Base-by-base conservation (phyloP, 2,888 invertebrate genomes). In the Philonicus albiceps region DNA sequence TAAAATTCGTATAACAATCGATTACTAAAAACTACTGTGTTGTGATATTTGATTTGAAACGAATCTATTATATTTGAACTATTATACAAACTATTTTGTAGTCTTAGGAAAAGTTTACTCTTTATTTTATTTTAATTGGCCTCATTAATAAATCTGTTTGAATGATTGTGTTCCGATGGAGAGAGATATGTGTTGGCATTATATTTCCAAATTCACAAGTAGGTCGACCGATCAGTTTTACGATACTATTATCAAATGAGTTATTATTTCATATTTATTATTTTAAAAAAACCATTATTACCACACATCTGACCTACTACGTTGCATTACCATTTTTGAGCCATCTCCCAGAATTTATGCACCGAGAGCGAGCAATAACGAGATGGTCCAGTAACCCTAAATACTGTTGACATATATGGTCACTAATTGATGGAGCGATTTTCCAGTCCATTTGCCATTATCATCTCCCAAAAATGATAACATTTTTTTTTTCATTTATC, bases 401-500 rank as follows among this genome's bases (percentile, higher is more conserved):
- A 64, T 64, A 64, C 64, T 64, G 64, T 27, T 64, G 64, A 64
- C 64, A 64, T 64, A 80, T 19, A 80, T 80, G 49, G 27, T 16
- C 30, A 37, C 37, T 76, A 80, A 80, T 80, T 49, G 80, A 49
- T 80, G 53, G 40, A 80, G 49, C 80, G 53, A 80, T 80, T 80
- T 80, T 80, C 49, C 80, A 49, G 49, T 27, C 80, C 80, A 80
- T 80, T 80, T 80, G n/a, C 80, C 80, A 49, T 80, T 80, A 80
- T 40, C 80, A 53, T 80, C 13, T 27, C 16, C 49, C 37, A 5
- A 43, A 53, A 53, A 80, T 80, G 80, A 76, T 76, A 76, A 76
- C 76, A 76, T 80, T 80, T 80, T 49, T 80, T 80, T 80, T 49
- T 80, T 22, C 64, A 11, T 64, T 64, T 8, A 27, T n/a, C 64